Evolutionary conservation across 2,113 vertebrate genomes (phyloP), one percentile per base, ranked within the genome.

Genomic region (Phrynosoma blainvillii): DNA sequence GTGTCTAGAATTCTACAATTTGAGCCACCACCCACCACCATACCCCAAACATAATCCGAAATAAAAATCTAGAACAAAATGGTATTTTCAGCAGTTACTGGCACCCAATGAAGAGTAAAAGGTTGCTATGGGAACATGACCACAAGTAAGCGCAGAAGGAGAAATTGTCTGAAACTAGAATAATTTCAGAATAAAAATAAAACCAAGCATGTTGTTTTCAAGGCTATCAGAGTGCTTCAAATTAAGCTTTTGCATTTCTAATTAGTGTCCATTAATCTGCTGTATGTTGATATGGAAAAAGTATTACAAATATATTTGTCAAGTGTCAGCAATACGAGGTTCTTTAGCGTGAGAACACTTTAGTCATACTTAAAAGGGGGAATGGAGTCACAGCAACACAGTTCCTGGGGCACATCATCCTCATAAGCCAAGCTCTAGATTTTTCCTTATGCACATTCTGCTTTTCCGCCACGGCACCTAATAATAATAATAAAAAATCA

Each of bases 41-140:
- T 62, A 40, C 87, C 85, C 74, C 78, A 92, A 90, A 95, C 82
- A 87, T 1, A 14, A 83, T 84, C 77, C 91, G 70, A 68, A 90
- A 83, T 52, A 70, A 77, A 71, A 59, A 86, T 20, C 77, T 36
- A 80, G 84, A 86, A 92, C 93, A 92, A 93, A 95, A 95, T 94
- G 92, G 92, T 82, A 93, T 93, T 94, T 82, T 88, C 86, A 92
- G 87, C 93, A 92, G 89, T 95, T 94, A 94, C 54, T 94, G 91
- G 86, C 93, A 90, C 91, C 90, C 94, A 93, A 90, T 3, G 0
- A 92, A 94, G 94, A 93, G 89, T 91, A 82, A n/a, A 52, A 91
- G 85, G 95, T 96, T 96, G 94, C 87, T 94, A 95, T 94, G 94
- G 93, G 90, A 96, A 97, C 95, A 73, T 93, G 91, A 88, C 93